These are phyloP conservation scores for Lerema accius DNA, from an alignment of 1,140 invertebrate genomes.

Conservation along the genomic window DNA sequence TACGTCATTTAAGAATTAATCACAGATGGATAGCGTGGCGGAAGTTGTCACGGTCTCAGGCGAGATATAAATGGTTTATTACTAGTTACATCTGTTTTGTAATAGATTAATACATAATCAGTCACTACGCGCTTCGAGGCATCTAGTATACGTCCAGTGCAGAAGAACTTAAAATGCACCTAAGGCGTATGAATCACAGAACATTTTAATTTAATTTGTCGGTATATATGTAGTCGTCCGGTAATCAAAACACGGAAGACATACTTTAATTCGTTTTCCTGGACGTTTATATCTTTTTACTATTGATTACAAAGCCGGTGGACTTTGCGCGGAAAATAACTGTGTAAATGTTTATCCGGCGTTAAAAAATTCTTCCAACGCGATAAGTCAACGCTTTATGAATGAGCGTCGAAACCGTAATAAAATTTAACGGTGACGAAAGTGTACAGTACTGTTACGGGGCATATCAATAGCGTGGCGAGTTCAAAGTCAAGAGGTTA, in stretches of 20 bases:
- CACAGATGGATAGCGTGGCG: not conserved
- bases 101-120: not conserved
- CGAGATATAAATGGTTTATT: not conserved
- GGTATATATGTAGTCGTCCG: not conserved
- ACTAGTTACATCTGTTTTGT: not conserved
- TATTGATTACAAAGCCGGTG: not conserved
- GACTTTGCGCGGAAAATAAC: not conserved
- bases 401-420: conserved; percentile 18
- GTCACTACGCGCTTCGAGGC: not conserved
- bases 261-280: not conserved
- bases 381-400: conserved; percentile 22
- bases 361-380: conserved; percentile 9
- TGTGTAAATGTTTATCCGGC: not conserved
- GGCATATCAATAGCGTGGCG: conserved; percentile 20
- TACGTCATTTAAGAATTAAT: too few relatives aligned
- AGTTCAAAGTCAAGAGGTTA: conserved; percentile 56
- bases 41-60: not conserved
- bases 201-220: not conserved
- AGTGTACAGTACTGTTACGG: conserved; percentile 8
- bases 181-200: not conserved
- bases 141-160: not conserved
- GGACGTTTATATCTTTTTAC: not conserved
- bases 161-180: not conserved
- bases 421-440: conserved; percentile 29
- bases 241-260: not conserved